phyloP scores from a whole-genome alignment of 2,113 vertebrate genomes.

The Urocitellus parryii region DNA sequence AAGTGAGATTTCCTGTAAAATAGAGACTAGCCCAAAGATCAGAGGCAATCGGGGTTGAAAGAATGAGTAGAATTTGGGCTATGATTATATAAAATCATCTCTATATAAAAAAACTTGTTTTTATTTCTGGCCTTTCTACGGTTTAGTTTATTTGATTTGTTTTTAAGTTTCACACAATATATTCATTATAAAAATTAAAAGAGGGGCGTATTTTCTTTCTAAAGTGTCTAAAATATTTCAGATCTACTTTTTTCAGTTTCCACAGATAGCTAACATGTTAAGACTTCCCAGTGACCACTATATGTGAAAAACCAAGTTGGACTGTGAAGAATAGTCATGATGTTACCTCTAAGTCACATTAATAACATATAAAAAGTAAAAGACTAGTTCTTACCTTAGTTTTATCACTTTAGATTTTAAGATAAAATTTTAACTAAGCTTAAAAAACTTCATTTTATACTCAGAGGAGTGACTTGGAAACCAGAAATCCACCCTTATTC shows the following conservation, averaged over 20 bases:
- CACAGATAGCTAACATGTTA: not conserved
- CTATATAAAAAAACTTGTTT: not conserved
- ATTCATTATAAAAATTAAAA: not conserved
- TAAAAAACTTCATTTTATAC: slow-evolving; percentile 30
- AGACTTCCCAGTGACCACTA: not conserved
- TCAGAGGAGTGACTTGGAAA: not conserved
- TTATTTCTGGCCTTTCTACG: not conserved
- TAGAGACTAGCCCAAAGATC: slow-evolving; percentile 23
- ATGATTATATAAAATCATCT: not conserved
- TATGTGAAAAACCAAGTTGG: slow-evolving; percentile 11
- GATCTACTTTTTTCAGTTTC: not conserved
- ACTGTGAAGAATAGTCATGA: slow-evolving; percentile 15
- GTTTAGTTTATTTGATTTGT: not conserved
- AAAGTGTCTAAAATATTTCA: slow-evolving; percentile 1
- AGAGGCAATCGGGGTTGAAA: not conserved
- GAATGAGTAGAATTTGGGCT: not conserved
- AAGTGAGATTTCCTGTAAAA: not conserved
- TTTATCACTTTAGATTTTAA: slow-evolving; percentile 13
- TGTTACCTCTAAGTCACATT: not conserved
- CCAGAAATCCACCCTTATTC: slow-evolving; percentile 35
- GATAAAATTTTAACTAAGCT: not conserved
- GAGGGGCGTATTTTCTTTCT: slow-evolving; percentile 9
- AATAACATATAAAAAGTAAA: not conserved
- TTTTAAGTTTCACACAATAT: not conserved
- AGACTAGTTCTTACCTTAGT: not conserved